These are phyloP conservation scores for Dendrolimus kikuchii DNA, from an alignment of 1,140 invertebrate species.

Conservation along the genomic window DNA sequence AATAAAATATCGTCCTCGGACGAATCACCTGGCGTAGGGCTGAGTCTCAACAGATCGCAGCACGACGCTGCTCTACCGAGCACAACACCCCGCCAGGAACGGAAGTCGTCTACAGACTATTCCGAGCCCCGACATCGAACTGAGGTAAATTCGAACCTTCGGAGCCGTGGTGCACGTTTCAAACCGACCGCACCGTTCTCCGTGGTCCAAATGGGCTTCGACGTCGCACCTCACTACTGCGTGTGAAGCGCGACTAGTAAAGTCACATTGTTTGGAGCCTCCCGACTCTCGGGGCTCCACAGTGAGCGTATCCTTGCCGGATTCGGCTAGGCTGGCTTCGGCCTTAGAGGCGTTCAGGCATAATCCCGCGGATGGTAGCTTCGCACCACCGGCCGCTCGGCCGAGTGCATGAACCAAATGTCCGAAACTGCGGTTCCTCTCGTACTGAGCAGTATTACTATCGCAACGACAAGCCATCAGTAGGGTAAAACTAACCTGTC, in stretches of 20 bases:
- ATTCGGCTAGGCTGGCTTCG: conserved; percentile 78
- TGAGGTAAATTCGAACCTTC: conserved; percentile 24
- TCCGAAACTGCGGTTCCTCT: conserved; percentile 82
- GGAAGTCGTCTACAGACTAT: conserved; percentile 73
- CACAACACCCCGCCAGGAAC: conserved; percentile 76
- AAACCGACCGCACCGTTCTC: conserved; percentile 13
- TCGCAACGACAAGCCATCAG: conserved; percentile 61
- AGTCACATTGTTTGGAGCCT: conserved; percentile 74
- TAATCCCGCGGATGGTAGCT: conserved; percentile 87
- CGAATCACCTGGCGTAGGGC: too few species aligned
- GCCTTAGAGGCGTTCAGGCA: conserved; percentile 89
- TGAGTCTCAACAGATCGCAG: too few species aligned
- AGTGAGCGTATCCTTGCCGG: conserved; percentile 67
- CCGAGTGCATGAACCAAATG: conserved; percentile 81
- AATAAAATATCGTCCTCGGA: too few species aligned
- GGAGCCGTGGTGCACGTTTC: conserved; percentile 13
- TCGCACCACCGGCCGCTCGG: conserved; percentile 79
- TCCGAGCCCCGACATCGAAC: conserved; percentile 71
- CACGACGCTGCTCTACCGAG: too few species aligned
- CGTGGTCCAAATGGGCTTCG: conserved; percentile 17
- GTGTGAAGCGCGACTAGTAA: conserved; percentile 77
- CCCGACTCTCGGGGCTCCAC: conserved; percentile 68
- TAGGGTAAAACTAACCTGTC: conserved; percentile 84
- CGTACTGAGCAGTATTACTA: conserved; percentile 73
- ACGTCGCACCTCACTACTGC: conserved; percentile 13